Evolutionary conservation across 1,140 invertebrate species (phyloP).

Genomic region (Bathynomus jamesi): DNA sequence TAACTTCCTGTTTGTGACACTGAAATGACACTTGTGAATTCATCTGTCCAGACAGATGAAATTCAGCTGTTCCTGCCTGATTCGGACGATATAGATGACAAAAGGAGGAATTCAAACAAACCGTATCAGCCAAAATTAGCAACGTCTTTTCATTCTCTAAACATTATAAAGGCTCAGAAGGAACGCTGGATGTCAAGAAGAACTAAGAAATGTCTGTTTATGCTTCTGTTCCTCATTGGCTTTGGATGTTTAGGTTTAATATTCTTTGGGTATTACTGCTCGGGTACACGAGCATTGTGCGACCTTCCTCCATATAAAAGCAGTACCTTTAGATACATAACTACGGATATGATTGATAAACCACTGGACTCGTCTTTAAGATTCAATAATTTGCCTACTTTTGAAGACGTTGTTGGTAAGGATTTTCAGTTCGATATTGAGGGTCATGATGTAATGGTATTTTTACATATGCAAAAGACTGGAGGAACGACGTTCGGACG

Average conservation of each 20-base stretch:
- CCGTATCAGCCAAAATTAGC: background rate
- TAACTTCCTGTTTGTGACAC: background rate
- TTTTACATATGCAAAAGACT: slow-evolving; percentile 96
- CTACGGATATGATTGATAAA: slow-evolving; percentile 40
- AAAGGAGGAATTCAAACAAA: background rate
- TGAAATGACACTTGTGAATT: background rate
- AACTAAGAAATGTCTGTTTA: slow-evolving; percentile 23
- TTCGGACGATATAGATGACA: background rate
- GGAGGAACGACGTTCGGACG: slow-evolving; percentile 89
- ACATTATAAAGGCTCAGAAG: background rate
- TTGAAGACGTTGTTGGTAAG: slow-evolving; percentile 74
- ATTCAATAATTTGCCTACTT: slow-evolving; percentile 54
- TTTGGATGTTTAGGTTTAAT: slow-evolving; percentile 64
- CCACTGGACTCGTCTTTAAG: slow-evolving; percentile 44
- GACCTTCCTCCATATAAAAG: slow-evolving; percentile 24
- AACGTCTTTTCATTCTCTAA: background rate
- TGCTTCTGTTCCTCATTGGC: slow-evolving; percentile 18
- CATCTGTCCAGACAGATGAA: background rate
- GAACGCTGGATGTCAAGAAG: slow-evolving; percentile 29
- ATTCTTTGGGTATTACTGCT: slow-evolving; percentile 72
- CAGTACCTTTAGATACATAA: slow-evolving; percentile 42
- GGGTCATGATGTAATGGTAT: slow-evolving; percentile 92
- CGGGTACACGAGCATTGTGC: background rate
- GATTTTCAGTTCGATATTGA: slow-evolving; percentile 70
- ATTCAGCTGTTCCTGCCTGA: background rate